Conservation (phyloP, 2,888 invertebrate genomes). For the Agonopterix arenella region DNA sequence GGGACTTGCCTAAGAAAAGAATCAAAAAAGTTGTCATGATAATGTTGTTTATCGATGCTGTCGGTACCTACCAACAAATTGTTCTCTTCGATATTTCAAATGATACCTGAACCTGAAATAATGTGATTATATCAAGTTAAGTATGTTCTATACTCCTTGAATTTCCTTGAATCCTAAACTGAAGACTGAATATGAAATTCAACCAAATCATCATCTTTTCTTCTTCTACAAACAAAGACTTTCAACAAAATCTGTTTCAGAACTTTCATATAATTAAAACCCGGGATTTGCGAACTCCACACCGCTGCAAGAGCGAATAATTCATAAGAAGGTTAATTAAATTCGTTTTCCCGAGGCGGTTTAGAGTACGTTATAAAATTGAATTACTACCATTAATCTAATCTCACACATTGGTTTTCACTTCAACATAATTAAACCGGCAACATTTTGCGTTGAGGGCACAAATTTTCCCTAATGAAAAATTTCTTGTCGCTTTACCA, state of each 20-base stretch:
- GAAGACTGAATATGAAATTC: too few species aligned
- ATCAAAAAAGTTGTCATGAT: too few species aligned
- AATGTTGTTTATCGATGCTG: too few species aligned
- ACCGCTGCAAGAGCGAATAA: conserved; percentile 41
- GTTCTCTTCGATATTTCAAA: too few species aligned
- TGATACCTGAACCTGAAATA: too few species aligned
- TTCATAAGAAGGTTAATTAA: conserved; percentile 55
- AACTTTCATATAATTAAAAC: conserved; percentile 49
- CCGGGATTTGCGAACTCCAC: conserved; percentile 40
- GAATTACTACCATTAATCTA: conserved; percentile 32
- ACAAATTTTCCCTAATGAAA: conserved; percentile 20
- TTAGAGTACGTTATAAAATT: conserved; percentile 33
- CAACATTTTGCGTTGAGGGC: conserved; percentile 2
- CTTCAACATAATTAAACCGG: conserved; percentile 5
- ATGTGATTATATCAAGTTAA: too few species aligned
- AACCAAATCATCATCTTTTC: too few species aligned
- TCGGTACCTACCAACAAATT: too few species aligned
- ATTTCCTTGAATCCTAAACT: too few species aligned
- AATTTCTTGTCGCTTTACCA: conserved; percentile 20
- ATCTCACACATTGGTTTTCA: conserved; percentile 19
- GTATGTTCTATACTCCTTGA: too few species aligned
- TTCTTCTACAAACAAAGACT: conserved; percentile 10
- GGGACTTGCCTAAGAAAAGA: too few species aligned
- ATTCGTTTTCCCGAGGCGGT: conserved; percentile 31
- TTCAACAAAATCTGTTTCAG: conserved; percentile 27